Percentiles rank a stretch among this genome's conserved stretches.
phyloP scores from a whole-genome alignment of 2,888 invertebrate species.

The Thymelicus sylvestris region DNA sequence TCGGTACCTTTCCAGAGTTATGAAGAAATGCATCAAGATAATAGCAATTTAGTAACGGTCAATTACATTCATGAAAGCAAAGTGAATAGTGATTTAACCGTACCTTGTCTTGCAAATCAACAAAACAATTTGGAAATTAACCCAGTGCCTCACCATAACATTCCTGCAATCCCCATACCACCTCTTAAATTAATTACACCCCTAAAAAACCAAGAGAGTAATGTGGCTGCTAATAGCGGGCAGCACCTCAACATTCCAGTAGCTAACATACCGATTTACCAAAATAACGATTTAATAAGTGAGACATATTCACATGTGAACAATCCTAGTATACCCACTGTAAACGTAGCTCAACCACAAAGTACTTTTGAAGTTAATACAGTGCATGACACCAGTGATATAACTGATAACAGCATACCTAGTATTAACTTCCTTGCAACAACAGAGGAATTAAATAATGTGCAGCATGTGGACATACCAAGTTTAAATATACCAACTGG shows the following conservation, averaged over 20 bases:
- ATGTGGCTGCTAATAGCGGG: constrained; percentile 5
- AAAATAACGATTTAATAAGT: not conserved
- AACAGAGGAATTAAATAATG: constrained; percentile 6
- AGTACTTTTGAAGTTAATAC: constrained; percentile 25
- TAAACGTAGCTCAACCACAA: not conserved
- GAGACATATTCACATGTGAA: not conserved
- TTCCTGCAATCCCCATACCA: not conserved
- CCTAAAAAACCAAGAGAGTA: constrained; percentile 19
- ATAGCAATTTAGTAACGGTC: constrained; percentile 17
- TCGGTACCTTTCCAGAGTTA: constrained; percentile 51
- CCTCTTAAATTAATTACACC: not conserved
- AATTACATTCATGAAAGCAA: not conserved
- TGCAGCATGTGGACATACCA: constrained; percentile 1
- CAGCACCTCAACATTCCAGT: constrained; percentile 9
- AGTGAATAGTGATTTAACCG: not conserved
- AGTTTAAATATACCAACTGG: not conserved
- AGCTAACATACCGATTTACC: constrained; percentile 4
- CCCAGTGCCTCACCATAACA: not conserved
- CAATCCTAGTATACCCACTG: not conserved
- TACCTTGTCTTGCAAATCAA: not conserved
- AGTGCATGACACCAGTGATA: constrained; percentile 2
- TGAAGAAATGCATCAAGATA: constrained; percentile 49
- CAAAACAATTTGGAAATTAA: constrained; percentile 2
- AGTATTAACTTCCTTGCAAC: not conserved
- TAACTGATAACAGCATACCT: constrained; percentile 9